These are phyloP conservation scores for Drosophila mulleri DNA, from an alignment of 2,888 invertebrate species.

Conservation along the genomic window DNA sequence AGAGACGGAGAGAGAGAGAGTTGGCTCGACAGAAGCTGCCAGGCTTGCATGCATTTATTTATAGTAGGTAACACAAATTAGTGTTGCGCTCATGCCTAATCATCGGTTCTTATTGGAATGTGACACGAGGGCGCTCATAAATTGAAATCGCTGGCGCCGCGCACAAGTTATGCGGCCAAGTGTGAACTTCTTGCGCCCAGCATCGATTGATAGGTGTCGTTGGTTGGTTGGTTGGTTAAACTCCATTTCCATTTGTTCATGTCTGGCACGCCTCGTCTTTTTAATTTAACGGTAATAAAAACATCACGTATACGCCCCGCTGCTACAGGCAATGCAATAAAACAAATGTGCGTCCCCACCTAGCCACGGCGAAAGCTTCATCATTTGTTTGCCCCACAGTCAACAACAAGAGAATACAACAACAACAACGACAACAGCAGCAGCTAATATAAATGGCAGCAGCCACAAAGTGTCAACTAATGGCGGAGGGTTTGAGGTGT, in stretches of 20 bases:
- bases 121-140: constrained; percentile 47
- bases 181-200: constrained; percentile 10
- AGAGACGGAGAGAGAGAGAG: constrained; percentile 2
- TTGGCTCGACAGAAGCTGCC: constrained; percentile 4
- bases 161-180: constrained; percentile 22
- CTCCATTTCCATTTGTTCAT: constrained; percentile 31
- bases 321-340: constrained; percentile 64
- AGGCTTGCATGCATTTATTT: constrained; percentile 6
- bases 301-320: constrained; percentile 77
- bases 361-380: constrained; percentile 46
- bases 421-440: neutral
- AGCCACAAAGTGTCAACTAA: constrained; percentile 46
- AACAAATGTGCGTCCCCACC: constrained; percentile 50
- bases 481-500: neutral
- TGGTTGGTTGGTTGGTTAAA: constrained; percentile 15
- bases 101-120: constrained; percentile 48
- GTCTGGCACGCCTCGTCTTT: constrained; percentile 23
- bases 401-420: neutral
- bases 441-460: constrained; percentile 13
- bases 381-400: constrained; percentile 44
- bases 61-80: constrained; percentile 21
- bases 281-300: constrained; percentile 78
- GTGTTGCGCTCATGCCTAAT: constrained; percentile 19
- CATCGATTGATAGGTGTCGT: constrained; percentile 36
- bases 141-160: constrained; percentile 50